Evolutionary conservation across 1,140 invertebrate genomes (phyloP), one percentile per base, ranked within the genome.

Genomic region (Drosophila pallidifrons): DNA sequence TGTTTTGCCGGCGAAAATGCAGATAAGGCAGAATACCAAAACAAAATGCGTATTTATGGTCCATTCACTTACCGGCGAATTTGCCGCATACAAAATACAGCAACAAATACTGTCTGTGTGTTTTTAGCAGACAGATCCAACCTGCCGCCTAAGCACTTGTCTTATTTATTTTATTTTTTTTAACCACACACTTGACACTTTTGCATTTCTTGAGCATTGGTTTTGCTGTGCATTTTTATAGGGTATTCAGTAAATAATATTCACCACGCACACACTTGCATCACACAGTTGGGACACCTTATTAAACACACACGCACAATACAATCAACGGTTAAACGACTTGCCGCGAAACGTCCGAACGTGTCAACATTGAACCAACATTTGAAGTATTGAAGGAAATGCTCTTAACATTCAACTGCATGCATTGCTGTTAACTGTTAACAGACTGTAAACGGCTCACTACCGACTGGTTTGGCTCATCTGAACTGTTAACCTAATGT

Each of bases 1-100:
- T 87, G 82, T 87, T 87, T 71, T 87, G 80, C 82, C 82, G 82
- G 82, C 82, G 66, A 87, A 87, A 55, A 69, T 85, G 77, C 74
- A 55, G 46, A 49, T 72, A 83, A 70, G 54, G 63, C 58, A 65
- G 20, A 74, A 68, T 72, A 52, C 49, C 71, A 70, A 71, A 68
- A 67, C 67, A 67, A 75, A 61, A 43, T 69, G 46, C 57, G 71
- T 68, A 68, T 68, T 60, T 73, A 59, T 46, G 20, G 32, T 15
- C 13, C 49, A 58, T 77, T 63, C 54, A 82, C 82, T 87, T 69
- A 86, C 82, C 82, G 71, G 82, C 60, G 41, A 66, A 58, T 57
- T 61, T 51, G 55, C 35, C 32, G 49, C 41, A 76, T 45, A 54
- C 35, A 51, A 38, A 38, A 52, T 15, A 32, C 35, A 25, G 65